Conservation (phyloP, 2,113 vertebrate species). For the Seriola aureovittata region DNA sequence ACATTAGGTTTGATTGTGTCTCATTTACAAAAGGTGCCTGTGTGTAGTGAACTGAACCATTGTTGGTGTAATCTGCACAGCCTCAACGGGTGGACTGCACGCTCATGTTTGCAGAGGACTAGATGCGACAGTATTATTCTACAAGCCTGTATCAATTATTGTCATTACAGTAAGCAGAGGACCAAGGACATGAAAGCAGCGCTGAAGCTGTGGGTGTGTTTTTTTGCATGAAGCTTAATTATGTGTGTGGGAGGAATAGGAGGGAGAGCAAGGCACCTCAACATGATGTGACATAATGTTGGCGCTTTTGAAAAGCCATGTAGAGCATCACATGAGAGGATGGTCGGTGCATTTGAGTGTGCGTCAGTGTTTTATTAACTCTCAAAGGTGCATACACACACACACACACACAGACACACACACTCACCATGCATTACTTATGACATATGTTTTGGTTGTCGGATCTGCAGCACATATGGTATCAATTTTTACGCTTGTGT, state of each 20-base stretch:
- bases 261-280: slow-evolving; percentile 48
- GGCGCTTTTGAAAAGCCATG: slow-evolving; percentile 49
- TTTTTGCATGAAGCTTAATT: slow-evolving; percentile 48
- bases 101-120: slow-evolving; percentile 26
- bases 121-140: slow-evolving; percentile 40
- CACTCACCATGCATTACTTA: slow-evolving; percentile 77
- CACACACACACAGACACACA: background rate
- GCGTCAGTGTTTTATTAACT: slow-evolving; percentile 38
- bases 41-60: background rate
- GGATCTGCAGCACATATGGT: slow-evolving; percentile 17
- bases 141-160: slow-evolving; percentile 58
- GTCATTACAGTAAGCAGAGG: slow-evolving; percentile 43
- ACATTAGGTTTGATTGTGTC: slow-evolving; percentile 26
- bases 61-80: slow-evolving; percentile 13
- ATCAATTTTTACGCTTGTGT: background rate
- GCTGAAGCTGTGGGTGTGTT: slow-evolving; percentile 37
- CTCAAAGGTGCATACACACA: background rate
- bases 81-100: background rate
- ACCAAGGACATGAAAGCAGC: slow-evolving; percentile 52
- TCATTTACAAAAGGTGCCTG: background rate
- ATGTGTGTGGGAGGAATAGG: slow-evolving; percentile 53
- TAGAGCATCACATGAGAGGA: slow-evolving; percentile 56
- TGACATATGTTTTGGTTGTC: slow-evolving; percentile 79
- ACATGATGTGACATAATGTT: slow-evolving; percentile 55
- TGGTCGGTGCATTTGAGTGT: slow-evolving; percentile 45